A percentile compares a stretch with the other conserved stretches of the same genome.
Evolutionary conservation across 2,797 vertebrate genomes (phyloP).

Genomic region (Lepilemur septentrionalis): DNA sequence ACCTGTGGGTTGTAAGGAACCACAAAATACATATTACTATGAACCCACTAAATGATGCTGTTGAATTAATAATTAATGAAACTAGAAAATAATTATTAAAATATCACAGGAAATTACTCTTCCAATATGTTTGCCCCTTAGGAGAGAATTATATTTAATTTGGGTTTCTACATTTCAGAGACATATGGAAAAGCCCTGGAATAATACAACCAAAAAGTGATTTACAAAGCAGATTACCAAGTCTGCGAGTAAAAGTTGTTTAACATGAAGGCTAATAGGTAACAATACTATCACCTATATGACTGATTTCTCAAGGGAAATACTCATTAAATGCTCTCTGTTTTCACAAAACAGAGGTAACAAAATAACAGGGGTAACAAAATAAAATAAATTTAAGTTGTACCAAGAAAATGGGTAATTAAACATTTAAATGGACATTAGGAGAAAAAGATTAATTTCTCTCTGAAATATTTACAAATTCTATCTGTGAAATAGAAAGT

Average conservation of each 20-base stretch:
- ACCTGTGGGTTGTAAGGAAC: neutral
- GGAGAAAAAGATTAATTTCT: constrained; percentile 5
- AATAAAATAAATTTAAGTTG: constrained; percentile 30
- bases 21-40: neutral
- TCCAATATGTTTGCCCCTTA: neutral
- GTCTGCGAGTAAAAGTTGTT: constrained; percentile 4
- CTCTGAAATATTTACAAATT: constrained; percentile 39
- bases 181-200: neutral
- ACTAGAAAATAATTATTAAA: neutral
- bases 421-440: neutral
- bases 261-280: constrained; percentile 33
- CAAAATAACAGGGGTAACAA: constrained; percentile 2
- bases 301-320: constrained; percentile 22
- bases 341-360: neutral
- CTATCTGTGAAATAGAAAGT: constrained; percentile 23
- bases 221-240: constrained; percentile 25
- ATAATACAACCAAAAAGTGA: neutral
- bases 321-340: neutral
- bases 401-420: constrained; percentile 24
- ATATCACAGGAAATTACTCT: neutral
- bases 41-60: neutral
- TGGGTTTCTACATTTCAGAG: neutral
- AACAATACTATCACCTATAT: neutral
- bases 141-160: neutral
- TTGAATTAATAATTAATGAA: constrained; percentile 15